These are phyloP conservation scores for Lycocerus yunnanus DNA, from an alignment of 2,888 invertebrate species.

Conservation along the genomic window DNA sequence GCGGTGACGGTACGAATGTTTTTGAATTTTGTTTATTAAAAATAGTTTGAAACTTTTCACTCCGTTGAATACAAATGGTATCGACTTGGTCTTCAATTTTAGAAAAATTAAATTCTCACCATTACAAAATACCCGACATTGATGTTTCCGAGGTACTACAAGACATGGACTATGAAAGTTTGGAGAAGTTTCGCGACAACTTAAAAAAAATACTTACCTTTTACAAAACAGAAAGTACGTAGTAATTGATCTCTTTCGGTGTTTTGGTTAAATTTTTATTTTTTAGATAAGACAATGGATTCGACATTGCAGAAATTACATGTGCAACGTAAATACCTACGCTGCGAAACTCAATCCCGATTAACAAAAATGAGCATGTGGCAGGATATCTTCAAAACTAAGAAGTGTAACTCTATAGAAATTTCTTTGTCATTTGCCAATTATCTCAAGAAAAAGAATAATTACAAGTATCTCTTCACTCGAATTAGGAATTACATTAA, in stretches of 20 bases:
- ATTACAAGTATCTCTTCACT: not conserved
- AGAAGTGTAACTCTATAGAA: not conserved
- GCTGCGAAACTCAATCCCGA: rapidly evolving
- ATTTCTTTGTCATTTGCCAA: not conserved
- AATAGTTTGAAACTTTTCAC: not conserved
- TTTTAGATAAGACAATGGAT: not conserved
- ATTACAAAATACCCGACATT: not conserved
- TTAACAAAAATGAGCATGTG: not conserved
- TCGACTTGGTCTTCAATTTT: not conserved
- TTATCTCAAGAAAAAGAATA: not conserved
- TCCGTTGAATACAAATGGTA: not conserved
- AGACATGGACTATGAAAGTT: not conserved
- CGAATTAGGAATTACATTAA: rapidly evolving
- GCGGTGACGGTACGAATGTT: not conserved
- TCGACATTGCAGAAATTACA: not conserved
- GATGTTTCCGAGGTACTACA: not conserved
- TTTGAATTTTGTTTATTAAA: not conserved
- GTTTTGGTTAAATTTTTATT: not conserved
- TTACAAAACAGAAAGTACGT: not conserved
- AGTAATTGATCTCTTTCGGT: not conserved
- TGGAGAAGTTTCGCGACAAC: not conserved
- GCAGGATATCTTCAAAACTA: not conserved
- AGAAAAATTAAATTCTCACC: not conserved
- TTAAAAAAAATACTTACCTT: not conserved
- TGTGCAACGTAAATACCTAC: rapidly evolving